Evolutionary conservation across 2,113 vertebrate genomes (phyloP), one percentile per base, ranked within the genome.

Genomic region (Tiliqua scincoides): DNA sequence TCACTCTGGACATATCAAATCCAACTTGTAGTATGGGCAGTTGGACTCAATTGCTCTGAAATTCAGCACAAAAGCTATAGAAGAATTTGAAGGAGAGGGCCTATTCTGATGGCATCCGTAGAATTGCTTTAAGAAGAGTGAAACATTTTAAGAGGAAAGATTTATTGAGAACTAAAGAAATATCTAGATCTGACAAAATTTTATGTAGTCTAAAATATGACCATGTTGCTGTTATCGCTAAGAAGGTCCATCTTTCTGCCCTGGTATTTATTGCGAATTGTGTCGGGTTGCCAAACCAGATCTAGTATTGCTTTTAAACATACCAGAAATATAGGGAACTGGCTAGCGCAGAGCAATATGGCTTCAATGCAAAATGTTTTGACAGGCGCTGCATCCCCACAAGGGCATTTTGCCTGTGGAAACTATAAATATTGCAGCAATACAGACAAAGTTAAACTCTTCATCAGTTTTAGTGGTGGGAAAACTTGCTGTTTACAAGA

Each of bases 391-490:
- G 71, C 61, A 84, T 63, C 71, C 70, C 71, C 70, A 75, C 71
- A 84, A 65, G 71, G 59, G 59, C 82, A 75, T 63, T 84, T 84
- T 84, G 82, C 57, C 82, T 75, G 72, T 84, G 71, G 71, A 84
- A 74, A 84, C 71, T 48, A 75, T 84, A 84, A 84, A 84, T 84
- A 84, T 48, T 84, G 37, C 59, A 84, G 72, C 25, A n/a, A 75
- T 75, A 63, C 82, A 72, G 68, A 67, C n/a, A 75, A 63, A 62
- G 72, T 75, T 84, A 48, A 74, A 84, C 37, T 84, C 71, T 75
- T 84, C 82, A 84, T 84, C 82, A 75, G 65, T 84, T 37, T 37
- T 30, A 65, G 40, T 74, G 82, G 75, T 84, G 82, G 82, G 37
- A 32, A 75, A 75, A 75, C 18, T 63, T 84, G 37, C 72, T 75